phyloP scores from a whole-genome alignment of 2,797 vertebrate genomes.

The Melanotaenia parkinsoni region DNA sequence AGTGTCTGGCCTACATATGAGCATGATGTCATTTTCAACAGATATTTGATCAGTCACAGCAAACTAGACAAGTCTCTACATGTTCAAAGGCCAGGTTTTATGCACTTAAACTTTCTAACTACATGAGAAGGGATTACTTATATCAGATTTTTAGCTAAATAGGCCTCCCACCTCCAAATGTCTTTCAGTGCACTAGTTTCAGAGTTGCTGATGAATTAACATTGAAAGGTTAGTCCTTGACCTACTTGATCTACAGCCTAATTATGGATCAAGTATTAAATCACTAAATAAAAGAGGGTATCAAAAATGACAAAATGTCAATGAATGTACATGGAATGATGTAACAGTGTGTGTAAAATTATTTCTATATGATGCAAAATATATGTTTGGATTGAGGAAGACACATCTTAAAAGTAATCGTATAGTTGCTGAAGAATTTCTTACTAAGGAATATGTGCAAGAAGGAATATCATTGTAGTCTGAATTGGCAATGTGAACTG shows the following conservation, averaged over 20 bases:
- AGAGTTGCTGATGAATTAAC: neutral
- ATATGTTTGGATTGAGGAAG: neutral
- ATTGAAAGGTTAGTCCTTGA: neutral
- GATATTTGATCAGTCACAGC: constrained; percentile 33
- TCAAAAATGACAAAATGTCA: neutral
- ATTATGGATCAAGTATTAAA: constrained; percentile 1
- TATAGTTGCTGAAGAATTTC: neutral
- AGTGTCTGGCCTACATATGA: constrained; percentile 42
- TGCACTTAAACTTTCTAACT: constrained; percentile 30
- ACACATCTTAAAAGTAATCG: neutral
- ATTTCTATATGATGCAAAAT: neutral
- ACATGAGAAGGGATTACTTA: neutral
- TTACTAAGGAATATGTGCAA: neutral
- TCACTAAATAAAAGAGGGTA: neutral
- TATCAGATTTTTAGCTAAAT: neutral
- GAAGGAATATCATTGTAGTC: neutral
- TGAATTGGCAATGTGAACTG: neutral
- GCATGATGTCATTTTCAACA: constrained; percentile 54
- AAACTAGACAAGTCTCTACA: constrained; percentile 22
- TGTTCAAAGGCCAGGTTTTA: constrained; percentile 35
- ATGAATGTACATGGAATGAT: constrained; percentile 9
- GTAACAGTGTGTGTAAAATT: neutral
- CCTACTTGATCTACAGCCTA: neutral
- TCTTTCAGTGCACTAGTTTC: neutral
- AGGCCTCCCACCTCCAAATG: neutral